phyloP scores from a whole-genome alignment of 2,888 invertebrate genomes.

The Acleris emargana region DNA sequence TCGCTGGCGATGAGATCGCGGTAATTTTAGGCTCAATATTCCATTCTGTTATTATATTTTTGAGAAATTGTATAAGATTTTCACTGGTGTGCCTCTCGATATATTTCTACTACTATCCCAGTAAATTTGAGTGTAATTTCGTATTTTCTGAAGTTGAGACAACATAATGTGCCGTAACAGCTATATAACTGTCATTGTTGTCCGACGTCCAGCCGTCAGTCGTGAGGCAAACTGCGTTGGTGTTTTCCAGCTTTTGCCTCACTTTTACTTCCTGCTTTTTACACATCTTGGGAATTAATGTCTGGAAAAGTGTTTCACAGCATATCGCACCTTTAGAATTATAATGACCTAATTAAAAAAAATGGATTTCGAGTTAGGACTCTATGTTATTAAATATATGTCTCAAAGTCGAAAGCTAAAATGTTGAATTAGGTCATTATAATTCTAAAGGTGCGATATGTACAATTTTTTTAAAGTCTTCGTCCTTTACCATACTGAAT shows the following conservation, averaged over 20 bases:
- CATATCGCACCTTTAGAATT: slow-evolving; percentile 28
- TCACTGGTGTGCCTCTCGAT: slow-evolving; percentile 18
- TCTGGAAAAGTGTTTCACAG: slow-evolving; percentile 32
- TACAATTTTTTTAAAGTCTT: slow-evolving; percentile 29
- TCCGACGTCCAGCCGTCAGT: slow-evolving; percentile 31
- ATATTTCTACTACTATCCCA: slow-evolving; percentile 15
- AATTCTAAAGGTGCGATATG: too few species aligned
- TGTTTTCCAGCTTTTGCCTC: slow-evolving; percentile 7
- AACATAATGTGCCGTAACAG: slow-evolving; percentile 46
- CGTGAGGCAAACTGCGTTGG: slow-evolving; percentile 20
- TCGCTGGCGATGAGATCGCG: slow-evolving; percentile 19
- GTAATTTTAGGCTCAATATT: slow-evolving; percentile 40
- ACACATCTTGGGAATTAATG: not conserved
- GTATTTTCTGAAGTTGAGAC: not conserved
- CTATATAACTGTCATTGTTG: slow-evolving; percentile 42
- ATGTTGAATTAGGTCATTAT: too few species aligned
- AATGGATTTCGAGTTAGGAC: too few species aligned
- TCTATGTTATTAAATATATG: too few species aligned
- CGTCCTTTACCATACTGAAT: slow-evolving; percentile 34
- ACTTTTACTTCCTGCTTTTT: slow-evolving; percentile 25
- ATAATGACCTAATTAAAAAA: too few species aligned
- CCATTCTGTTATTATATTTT: slow-evolving; percentile 14
- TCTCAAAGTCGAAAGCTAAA: too few species aligned
- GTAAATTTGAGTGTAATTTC: slow-evolving; percentile 7
- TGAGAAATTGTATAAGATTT: slow-evolving; percentile 18